A percentile compares a stretch with the other conserved stretches of the same genome.
phyloP scores from a whole-genome alignment of 92 coral and sea anemone genomes.

The Epizoanthus fatuus region DNA sequence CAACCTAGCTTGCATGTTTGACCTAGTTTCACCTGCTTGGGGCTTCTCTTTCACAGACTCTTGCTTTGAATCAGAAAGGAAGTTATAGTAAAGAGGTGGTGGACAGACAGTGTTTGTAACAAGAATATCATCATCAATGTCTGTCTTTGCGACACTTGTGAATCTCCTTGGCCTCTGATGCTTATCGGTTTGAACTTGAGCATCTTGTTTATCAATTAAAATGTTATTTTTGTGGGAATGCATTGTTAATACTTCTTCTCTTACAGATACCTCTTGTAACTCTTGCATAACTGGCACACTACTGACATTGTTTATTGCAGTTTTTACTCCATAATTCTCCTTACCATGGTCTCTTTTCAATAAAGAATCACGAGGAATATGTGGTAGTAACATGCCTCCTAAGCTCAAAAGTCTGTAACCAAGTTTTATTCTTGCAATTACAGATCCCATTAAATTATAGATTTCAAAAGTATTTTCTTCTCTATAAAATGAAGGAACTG shows the following conservation, averaged over 20 bases:
- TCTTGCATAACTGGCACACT: not conserved
- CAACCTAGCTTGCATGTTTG: not conserved
- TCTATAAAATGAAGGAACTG: slow-evolving; percentile 85
- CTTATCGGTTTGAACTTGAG: slow-evolving; percentile 28
- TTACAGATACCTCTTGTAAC: not conserved
- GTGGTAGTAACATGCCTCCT: slow-evolving; percentile 92
- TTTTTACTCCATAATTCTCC: slow-evolving; percentile 19
- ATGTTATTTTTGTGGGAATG: not conserved
- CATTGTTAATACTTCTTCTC: not conserved
- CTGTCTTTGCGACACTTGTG: slow-evolving; percentile 6
- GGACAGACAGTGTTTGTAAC: slow-evolving; percentile 92
- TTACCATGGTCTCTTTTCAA: slow-evolving; percentile 35
- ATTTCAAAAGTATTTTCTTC: slow-evolving; percentile 78
- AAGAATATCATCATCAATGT: slow-evolving; percentile 59
- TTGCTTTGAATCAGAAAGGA: slow-evolving; percentile 47
- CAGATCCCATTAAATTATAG: slow-evolving; percentile 91
- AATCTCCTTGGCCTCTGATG: slow-evolving; percentile 1
- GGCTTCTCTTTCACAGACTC: slow-evolving; percentile 3
- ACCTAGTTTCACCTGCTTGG: not conserved
- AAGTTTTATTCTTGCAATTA: slow-evolving; percentile 78
- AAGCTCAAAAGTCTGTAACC: slow-evolving; percentile 87
- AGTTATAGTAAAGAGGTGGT: slow-evolving; percentile 92
- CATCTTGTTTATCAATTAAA: slow-evolving; percentile 17
- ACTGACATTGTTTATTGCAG: not conserved
- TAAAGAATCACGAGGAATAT: slow-evolving; percentile 72